Percentiles rank a stretch among this genome's conserved stretches.
These are phyloP conservation scores for Polymixis lichenea DNA, from an alignment of 2,888 invertebrate genomes.

Conservation along the genomic window DNA sequence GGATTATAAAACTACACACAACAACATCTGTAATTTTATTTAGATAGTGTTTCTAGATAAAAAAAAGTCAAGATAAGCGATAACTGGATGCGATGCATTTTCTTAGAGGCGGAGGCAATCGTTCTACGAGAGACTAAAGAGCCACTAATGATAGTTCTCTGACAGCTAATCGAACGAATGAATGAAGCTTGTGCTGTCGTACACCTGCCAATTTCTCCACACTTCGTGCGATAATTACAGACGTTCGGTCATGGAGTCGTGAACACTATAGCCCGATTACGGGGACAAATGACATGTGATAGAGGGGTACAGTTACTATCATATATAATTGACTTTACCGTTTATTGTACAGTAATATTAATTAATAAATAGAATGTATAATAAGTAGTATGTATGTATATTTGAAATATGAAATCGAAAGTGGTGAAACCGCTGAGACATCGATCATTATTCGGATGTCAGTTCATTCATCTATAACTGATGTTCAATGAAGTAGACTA, in stretches of 20 bases:
- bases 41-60: conserved; percentile 48
- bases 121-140: conserved; percentile 40
- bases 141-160: conserved; percentile 61
- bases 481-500: conserved; percentile 16
- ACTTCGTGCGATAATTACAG: conserved; percentile 57
- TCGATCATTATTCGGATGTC: conserved; percentile 1
- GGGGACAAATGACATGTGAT: conserved; percentile 50
- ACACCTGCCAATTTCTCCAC: conserved; percentile 61
- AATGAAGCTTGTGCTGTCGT: conserved; percentile 42
- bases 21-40: conserved; percentile 39
- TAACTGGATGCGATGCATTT: conserved; percentile 46
- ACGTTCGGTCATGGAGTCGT: conserved; percentile 46
- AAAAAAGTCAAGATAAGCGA: conserved; percentile 54
- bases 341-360: conserved; percentile 25
- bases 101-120: conserved; percentile 52
- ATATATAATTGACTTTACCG: conserved; percentile 41
- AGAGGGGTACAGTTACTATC: conserved; percentile 17
- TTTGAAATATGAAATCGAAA: conserved; percentile 31
- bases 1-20: conserved; percentile 27
- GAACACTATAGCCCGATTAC: conserved; percentile 52
- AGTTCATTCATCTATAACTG: conserved; percentile 6
- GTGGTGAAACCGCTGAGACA: neutral
- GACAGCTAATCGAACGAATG: conserved; percentile 50
- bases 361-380: conserved; percentile 20
- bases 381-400: too few species aligned